These are phyloP conservation scores for Pollenia griseotomentosa DNA, from an alignment of 2,888 invertebrate genomes.

Conservation along the genomic window DNA sequence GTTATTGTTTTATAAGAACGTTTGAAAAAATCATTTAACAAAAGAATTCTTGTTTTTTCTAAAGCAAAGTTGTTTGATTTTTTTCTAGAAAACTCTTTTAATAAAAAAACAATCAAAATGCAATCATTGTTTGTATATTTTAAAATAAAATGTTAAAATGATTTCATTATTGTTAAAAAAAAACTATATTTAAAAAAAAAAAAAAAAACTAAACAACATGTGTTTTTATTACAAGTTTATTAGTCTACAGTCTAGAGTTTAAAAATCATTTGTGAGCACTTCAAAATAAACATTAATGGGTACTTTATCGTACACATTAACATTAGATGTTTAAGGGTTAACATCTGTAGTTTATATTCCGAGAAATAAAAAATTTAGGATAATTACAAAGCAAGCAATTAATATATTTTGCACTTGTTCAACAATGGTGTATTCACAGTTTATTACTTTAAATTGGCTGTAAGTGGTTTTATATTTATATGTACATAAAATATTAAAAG, in stretches of 20 bases:
- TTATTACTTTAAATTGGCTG: no score
- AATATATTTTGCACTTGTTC: no score
- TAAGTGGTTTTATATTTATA: no score
- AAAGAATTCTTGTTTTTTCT: constrained; percentile 10
- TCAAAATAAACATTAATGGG: background rate
- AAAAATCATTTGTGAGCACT: constrained; percentile 22
- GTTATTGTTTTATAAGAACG: background rate
- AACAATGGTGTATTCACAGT: no score
- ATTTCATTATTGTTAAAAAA: constrained; percentile 6
- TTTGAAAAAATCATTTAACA: background rate
- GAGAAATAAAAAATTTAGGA: no score
- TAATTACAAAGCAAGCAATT: no score
- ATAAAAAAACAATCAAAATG: constrained; percentile 40
- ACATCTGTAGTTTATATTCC: background rate
- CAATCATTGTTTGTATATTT: constrained; percentile 30
- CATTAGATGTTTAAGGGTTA: constrained; percentile 1
- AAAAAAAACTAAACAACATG: constrained; percentile 8
- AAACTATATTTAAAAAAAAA: no score
- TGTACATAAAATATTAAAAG: no score
- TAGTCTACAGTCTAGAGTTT: constrained; percentile 31
- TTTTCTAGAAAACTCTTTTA: background rate
- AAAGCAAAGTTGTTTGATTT: constrained; percentile 21
- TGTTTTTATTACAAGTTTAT: constrained; percentile 38
- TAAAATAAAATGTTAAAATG: constrained; percentile 17
- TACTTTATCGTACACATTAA: background rate